phyloP scores from a whole-genome alignment of 1,140 invertebrate genomes.

The Caerostris extrusa region DNA sequence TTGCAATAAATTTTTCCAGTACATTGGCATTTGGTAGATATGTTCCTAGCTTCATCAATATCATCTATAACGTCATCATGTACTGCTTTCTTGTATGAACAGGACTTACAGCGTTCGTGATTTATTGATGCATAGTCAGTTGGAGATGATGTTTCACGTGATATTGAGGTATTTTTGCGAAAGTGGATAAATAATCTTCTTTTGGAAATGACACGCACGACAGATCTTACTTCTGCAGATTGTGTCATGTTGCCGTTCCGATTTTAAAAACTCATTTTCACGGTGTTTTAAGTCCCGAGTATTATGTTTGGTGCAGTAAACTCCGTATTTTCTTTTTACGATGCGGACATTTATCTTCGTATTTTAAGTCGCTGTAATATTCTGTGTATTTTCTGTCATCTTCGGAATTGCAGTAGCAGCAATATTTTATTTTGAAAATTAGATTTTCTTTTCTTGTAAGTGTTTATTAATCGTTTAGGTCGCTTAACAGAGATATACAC shows the following conservation, averaged over 20 bases:
- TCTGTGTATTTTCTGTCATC: background rate
- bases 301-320: background rate
- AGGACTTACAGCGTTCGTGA: background rate
- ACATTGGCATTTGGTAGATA: background rate
- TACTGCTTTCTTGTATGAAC: background rate
- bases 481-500: background rate
- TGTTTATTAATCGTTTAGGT: background rate
- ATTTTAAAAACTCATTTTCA: background rate
- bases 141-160: background rate
- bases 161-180: background rate
- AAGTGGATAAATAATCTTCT: background rate
- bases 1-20: background rate
- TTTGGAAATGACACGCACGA: background rate
- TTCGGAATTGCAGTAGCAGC: background rate
- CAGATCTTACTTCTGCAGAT: background rate
- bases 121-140: too few relatives aligned
- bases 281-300: background rate
- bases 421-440: slow-evolving; percentile 18
- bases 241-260: background rate
- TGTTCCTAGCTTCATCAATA: background rate
- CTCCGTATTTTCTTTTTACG: background rate
- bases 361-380: background rate
- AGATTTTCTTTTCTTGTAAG: background rate
- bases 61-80: background rate
- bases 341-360: background rate